phyloP scores from a whole-genome alignment of 2,797 vertebrate genomes.

The Rhinella marina region DNA sequence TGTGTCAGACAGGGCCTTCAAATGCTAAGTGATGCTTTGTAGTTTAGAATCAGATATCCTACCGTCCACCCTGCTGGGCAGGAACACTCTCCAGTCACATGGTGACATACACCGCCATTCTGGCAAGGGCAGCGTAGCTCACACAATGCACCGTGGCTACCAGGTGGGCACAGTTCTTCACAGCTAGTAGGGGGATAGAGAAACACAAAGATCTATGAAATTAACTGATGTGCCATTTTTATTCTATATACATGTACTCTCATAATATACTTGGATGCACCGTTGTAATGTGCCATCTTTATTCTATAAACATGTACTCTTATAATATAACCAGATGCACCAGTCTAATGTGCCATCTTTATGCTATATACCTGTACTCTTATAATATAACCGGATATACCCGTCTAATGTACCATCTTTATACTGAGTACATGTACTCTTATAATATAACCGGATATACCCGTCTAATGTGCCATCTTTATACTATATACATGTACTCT shows the following conservation, averaged over 20 bases:
- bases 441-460: too few species aligned
- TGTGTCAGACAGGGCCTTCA: not conserved
- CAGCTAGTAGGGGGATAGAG: slow-evolving; percentile 78
- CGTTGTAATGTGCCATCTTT: not conserved
- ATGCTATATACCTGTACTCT: too few species aligned
- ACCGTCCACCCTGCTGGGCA: slow-evolving; percentile 96
- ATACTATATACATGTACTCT: too few species aligned
- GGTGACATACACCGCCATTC: slow-evolving; percentile 94
- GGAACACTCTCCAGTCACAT: slow-evolving; percentile 95
- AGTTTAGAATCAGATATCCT: slow-evolving; percentile 53
- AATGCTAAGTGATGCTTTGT: not conserved
- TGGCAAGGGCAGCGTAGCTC: slow-evolving; percentile 97
- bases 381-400: too few species aligned
- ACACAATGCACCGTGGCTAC: slow-evolving; percentile 94
- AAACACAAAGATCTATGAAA: not conserved
- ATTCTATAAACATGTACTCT: not conserved
- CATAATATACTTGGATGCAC: not conserved
- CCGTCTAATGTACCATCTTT: too few species aligned
- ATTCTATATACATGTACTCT: too few species aligned
- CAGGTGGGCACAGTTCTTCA: slow-evolving; percentile 91
- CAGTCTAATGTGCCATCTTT: too few species aligned
- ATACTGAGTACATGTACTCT: too few species aligned
- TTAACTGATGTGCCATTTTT: not conserved
- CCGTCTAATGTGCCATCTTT: too few species aligned
- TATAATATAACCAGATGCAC: too few species aligned